Evolutionary conservation across 2,888 invertebrate species (phyloP).

Genomic region (Tipula confusa): DNA sequence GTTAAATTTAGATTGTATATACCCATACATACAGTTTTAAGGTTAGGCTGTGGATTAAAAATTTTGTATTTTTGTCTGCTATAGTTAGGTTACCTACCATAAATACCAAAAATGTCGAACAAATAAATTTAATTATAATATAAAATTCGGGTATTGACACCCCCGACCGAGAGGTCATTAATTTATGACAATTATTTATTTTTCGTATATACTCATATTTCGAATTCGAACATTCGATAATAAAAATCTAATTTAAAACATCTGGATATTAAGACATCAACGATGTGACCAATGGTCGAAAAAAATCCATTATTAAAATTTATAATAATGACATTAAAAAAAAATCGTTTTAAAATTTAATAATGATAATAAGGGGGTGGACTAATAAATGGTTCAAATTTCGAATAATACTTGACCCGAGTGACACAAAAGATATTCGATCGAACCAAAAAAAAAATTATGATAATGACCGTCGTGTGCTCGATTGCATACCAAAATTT

Average conservation of each 20-base stretch:
- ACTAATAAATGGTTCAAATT: constrained; percentile 3
- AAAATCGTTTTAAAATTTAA: not conserved
- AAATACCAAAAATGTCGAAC: not conserved
- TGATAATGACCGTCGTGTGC: constrained; percentile 20
- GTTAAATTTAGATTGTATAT: not conserved
- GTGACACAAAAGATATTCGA: not conserved
- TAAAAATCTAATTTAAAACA: not conserved
- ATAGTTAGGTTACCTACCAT: not conserved
- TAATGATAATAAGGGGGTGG: not conserved
- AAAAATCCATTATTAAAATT: not conserved
- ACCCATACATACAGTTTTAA: not conserved
- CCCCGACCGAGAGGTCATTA: not conserved
- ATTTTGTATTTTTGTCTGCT: not conserved
- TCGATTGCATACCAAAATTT: not conserved
- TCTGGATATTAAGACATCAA: constrained; percentile 9
- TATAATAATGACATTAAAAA: not conserved
- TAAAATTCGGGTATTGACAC: not conserved
- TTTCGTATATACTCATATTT: not conserved
- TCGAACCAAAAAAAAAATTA: not conserved
- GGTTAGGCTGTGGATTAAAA: not conserved
- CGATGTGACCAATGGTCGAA: not conserved
- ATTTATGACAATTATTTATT: not conserved
- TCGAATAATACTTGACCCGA: not conserved
- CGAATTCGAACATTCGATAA: not conserved
- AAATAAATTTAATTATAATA: not conserved